Conservation (phyloP, 2,888 invertebrate species). For the Cataglyphis cursor region DNA sequence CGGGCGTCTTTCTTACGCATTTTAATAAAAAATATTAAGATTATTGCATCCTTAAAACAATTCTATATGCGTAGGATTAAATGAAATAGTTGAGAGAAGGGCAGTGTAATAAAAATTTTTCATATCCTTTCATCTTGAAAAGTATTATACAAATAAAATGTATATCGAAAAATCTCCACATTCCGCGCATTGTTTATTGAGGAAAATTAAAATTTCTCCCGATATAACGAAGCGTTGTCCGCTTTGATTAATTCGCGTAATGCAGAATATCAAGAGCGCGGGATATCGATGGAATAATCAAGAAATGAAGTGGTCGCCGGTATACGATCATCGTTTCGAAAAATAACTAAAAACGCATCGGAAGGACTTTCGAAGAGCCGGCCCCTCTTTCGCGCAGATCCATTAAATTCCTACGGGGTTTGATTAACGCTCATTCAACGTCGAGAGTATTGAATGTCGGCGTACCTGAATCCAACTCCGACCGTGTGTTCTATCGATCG, state of each 20-base stretch:
- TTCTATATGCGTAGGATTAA: not conserved
- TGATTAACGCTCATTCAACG: constrained; percentile 38
- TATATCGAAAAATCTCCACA: not conserved
- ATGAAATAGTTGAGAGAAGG: not conserved
- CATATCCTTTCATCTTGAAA: constrained; percentile 32
- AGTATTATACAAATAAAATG: constrained; percentile 10
- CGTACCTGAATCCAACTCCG: constrained; percentile 16
- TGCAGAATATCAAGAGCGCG: constrained; percentile 17
- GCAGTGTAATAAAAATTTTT: constrained; percentile 19
- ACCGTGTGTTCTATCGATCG: constrained; percentile 38
- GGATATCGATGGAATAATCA: not conserved
- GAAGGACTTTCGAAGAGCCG: constrained; percentile 7
- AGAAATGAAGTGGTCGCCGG: constrained; percentile 13
- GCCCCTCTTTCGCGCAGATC: constrained; percentile 1
- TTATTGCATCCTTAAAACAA: not conserved
- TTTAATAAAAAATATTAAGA: constrained; percentile 3
- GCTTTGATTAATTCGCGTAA: constrained; percentile 35
- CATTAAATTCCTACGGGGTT: constrained; percentile 36
- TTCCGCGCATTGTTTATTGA: constrained; percentile 32
- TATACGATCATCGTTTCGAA: constrained; percentile 21
- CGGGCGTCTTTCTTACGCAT: not conserved
- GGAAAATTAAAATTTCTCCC: constrained; percentile 43
- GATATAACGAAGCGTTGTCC: constrained; percentile 26
- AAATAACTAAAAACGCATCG: constrained; percentile 48
- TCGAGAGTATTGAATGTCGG: constrained; percentile 33